Evolutionary conservation across 2,888 invertebrate genomes (phyloP).

Genomic region (Noctuana brunneofusca): DNA sequence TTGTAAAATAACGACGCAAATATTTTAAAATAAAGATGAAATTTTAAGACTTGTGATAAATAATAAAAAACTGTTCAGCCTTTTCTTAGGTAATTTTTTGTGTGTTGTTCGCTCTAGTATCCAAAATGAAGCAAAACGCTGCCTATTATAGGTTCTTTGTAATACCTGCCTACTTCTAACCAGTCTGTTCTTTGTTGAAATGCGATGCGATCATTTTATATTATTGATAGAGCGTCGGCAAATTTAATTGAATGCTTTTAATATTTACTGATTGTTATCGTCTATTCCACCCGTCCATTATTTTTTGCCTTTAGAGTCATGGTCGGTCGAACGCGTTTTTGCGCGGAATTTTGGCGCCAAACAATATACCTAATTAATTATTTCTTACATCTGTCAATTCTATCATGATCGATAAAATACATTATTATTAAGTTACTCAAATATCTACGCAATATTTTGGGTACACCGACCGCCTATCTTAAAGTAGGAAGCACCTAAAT

Average conservation of each 20-base stretch:
- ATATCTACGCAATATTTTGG: conserved; percentile 17
- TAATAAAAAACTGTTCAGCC: conserved; percentile 8
- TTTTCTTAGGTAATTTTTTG: conserved; percentile 16
- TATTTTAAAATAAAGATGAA: conserved; percentile 16
- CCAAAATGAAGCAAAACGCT: conserved; percentile 9
- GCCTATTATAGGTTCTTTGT: conserved; percentile 15
- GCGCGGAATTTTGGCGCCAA: conserved; percentile 78
- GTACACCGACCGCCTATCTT: not conserved
- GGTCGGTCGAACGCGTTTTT: conserved; percentile 77
- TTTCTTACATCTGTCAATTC: conserved; percentile 17
- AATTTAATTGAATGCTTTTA: conserved; percentile 32
- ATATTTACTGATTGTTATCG: conserved; percentile 32
- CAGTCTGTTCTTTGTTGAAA: conserved; percentile 20
- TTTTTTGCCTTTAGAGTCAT: conserved; percentile 65
- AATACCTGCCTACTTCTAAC: not conserved
- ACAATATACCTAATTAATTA: conserved; percentile 33
- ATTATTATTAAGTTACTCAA: conserved; percentile 7
- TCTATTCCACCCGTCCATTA: conserved; percentile 30
- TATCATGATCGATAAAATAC: conserved; percentile 29
- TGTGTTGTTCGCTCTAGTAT: conserved; percentile 9
- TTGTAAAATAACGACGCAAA: not conserved
- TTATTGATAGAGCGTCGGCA: conserved; percentile 30
- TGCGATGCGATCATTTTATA: conserved; percentile 27
- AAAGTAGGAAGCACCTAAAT: not conserved
- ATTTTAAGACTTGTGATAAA: conserved; percentile 21